These are phyloP conservation scores for Euthynnus affinis DNA, from an alignment of 2,797 vertebrate species.

Conservation along the genomic window DNA sequence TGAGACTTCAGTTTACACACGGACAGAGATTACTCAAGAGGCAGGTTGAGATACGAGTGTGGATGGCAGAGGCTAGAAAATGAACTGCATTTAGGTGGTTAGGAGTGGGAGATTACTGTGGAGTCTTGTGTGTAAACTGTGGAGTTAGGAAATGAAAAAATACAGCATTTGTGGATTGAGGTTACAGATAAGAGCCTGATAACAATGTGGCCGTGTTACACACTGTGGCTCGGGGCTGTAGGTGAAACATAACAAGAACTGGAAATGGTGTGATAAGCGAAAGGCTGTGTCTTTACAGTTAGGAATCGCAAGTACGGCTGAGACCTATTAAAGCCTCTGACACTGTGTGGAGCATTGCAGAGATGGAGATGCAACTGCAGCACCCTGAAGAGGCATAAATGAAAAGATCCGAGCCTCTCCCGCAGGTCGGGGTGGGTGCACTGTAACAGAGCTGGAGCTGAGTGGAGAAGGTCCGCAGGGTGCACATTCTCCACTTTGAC, in stretches of 20 bases:
- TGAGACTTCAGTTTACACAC: constrained; percentile 71
- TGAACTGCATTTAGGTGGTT: constrained; percentile 56
- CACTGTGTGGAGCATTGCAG: constrained; percentile 53
- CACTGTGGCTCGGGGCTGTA: constrained; percentile 49
- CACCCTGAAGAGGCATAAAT: constrained; percentile 64
- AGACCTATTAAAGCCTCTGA: constrained; percentile 65
- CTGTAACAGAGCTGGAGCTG: constrained; percentile 62
- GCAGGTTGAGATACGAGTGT: constrained; percentile 48
- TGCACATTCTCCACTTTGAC: constrained; percentile 73
- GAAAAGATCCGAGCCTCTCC: constrained; percentile 57
- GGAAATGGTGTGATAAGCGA: constrained; percentile 68
- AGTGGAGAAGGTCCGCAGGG: constrained; percentile 63
- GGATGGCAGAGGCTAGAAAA: constrained; percentile 60
- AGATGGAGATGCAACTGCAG: constrained; percentile 61
- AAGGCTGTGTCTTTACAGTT: constrained; percentile 50
- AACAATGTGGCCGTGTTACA: constrained; percentile 62
- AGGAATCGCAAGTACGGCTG: constrained; percentile 25
- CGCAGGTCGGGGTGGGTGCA: constrained; percentile 53
- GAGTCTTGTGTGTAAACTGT: constrained; percentile 63
- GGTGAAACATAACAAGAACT: constrained; percentile 71
- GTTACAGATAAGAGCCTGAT: constrained; percentile 74
- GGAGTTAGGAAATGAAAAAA: constrained; percentile 71
- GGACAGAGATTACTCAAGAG: constrained; percentile 68
- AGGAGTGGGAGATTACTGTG: constrained; percentile 55
- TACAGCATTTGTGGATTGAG: constrained; percentile 65